Evolutionary conservation across 1,140 invertebrate genomes (phyloP), one percentile per base, ranked within the genome.

Genomic region (Orchesella cincta): DNA sequence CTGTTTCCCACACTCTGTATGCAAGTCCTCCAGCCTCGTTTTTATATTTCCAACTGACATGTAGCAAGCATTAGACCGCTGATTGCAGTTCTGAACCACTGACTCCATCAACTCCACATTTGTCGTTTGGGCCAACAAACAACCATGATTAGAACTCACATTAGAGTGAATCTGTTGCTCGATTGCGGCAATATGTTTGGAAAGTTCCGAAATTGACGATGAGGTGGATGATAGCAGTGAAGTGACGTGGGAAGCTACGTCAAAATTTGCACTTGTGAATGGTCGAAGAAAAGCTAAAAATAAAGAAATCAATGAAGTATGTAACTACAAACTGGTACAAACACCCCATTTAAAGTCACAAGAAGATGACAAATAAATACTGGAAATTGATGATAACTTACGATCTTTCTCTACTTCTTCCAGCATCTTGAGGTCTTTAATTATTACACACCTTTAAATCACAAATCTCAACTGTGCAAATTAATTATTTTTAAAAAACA

Each of bases 41-140:
- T 74, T 70, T 12, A 78, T 31, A 33, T 79, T 80, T 1, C 64
- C 72, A 29, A 80, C 76, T 1, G 62, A 73, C 16, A 33, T 29
- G 35, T 78, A 67, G 33, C 76, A 79, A 8, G 73, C 46, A 16
- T 78, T 79, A 0, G 81, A 77, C 75, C 79, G 46, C 70, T 57
- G 20, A 28, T 54, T 70, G 74, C 75, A 78, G 34, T 77, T 76
- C 71, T 81, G 67, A n/a, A 80, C 77, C 1, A 82, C 79, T 36
- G 28, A 54, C 51, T 82, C 81, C 81, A 82, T 78, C n/a, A 77
- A 34, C 54, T 82, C 81, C 0, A 82, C 78, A 76, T 82, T 82
- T 20, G 79, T 73, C 1, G 79, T 82, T 76, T 82, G 81, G 1
- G 81, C 81, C 51, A 82, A 57, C 20, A 82, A 74, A 35, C 80